A percentile compares a stretch with the other conserved stretches of the same genome.
Evolutionary conservation across 1,140 invertebrate genomes (phyloP).

Genomic region (Melitaea cinxia): DNA sequence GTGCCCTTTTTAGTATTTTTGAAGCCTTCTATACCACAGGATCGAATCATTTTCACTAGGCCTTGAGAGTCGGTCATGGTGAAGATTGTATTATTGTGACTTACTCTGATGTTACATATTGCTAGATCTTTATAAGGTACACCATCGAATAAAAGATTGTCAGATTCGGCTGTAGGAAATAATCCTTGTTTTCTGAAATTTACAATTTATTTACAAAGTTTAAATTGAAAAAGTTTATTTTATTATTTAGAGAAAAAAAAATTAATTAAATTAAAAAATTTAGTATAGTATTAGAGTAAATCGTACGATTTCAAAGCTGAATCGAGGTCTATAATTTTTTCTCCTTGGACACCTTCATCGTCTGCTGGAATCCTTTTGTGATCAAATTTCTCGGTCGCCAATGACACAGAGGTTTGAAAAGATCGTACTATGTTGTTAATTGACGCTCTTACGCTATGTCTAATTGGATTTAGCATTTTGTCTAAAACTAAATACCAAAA

Average conservation of each 20-base stretch:
- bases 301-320: slow-evolving; percentile 61
- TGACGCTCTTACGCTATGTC: slow-evolving; percentile 45
- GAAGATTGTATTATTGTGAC: slow-evolving; percentile 94
- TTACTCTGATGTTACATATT: slow-evolving; percentile 90
- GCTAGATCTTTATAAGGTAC: slow-evolving; percentile 90
- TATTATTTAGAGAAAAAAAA: background rate
- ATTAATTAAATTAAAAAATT: background rate
- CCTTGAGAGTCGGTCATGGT: slow-evolving; percentile 87
- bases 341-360: slow-evolving; percentile 76
- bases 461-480: slow-evolving; percentile 27
- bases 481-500: background rate
- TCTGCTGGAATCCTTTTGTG: slow-evolving; percentile 70
- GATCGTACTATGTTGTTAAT: slow-evolving; percentile 47
- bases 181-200: slow-evolving; percentile 84
- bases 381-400: slow-evolving; percentile 63
- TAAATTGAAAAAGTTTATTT: background rate
- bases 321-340: slow-evolving; percentile 73
- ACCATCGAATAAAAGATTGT: slow-evolving; percentile 89
- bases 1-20: slow-evolving; percentile 97
- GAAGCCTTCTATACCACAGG: slow-evolving; percentile 95
- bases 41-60: slow-evolving; percentile 83
- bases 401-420: slow-evolving; percentile 54
- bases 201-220: slow-evolving; percentile 30
- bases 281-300: background rate
- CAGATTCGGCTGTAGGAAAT: slow-evolving; percentile 89